Base-by-base conservation (phyloP, 2,797 vertebrate species). In the Pagetopsis macropterus region DNA sequence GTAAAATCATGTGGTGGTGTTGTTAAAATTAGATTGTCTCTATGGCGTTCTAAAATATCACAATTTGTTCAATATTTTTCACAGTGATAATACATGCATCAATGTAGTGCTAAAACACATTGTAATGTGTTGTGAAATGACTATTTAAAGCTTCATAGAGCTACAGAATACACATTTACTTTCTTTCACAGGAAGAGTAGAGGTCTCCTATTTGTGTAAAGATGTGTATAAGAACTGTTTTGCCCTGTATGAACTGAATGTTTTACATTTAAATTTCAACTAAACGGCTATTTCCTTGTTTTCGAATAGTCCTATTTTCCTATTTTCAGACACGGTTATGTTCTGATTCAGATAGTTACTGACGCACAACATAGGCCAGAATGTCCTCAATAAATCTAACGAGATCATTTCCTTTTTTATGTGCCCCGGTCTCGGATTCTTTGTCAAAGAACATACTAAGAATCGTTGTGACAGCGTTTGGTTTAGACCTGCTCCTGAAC, bases 401-500 rank as follows among this genome's bases (percentile, higher is more conserved):
- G n/a, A 48, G 11, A 72, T 33, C 50, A 43, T 14, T 75, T 65
- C 9, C 62, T 69, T 78, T 66, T 60, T 52, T 6, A 37, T 48
- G 43, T 59, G 55, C 58, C 27, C 70, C 51, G 70, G n/a, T 12
- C 49, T 62, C 23, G 15, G 55, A 72, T 68, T 76, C 72, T 82
- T 79, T 87, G 63, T 83, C 73, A 65, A 41, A n/a, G 45, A 43
- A 9, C 65, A 60, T 75, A 75, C 73, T 80, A 62, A 56, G 46
- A 80, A 69, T 78, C 23, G 52, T 52, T 61, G 16, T 69, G 82
- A 84, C 81, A 78, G 63, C 49, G 48, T 74, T 37, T 73, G 76
- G 80, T 65, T 87, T 73, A 68, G 79, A 81, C 65, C 68, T 80
- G 74, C 76, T 83, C 54, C 78, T 40, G 78, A 75, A 85, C 67